These are phyloP conservation scores for Clivina fossor DNA, from an alignment of 2,888 invertebrate genomes.

Conservation along the genomic window DNA sequence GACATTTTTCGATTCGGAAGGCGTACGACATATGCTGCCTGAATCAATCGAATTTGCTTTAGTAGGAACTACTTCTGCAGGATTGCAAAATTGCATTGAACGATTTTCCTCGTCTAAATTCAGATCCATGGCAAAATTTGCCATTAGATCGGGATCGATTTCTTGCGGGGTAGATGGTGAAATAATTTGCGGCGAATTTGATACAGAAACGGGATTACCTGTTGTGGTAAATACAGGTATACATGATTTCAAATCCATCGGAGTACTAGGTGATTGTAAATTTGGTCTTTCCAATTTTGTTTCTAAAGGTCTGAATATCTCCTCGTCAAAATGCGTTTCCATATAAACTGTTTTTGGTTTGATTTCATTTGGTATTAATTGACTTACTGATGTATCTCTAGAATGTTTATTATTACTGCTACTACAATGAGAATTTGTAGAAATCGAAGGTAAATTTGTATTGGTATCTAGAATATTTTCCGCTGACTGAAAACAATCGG, in stretches of 20 bases:
- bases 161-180: constrained; percentile 46
- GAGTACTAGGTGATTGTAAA: constrained; percentile 31
- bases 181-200: constrained; percentile 35
- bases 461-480: constrained; percentile 57
- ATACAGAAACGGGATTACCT: constrained; percentile 8
- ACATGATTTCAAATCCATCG: constrained; percentile 29
- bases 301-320: constrained; percentile 27
- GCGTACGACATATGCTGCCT: constrained; percentile 49
- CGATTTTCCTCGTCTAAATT: constrained; percentile 51
- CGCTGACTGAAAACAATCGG: constrained; percentile 57
- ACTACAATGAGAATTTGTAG: too few species aligned
- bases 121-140: constrained; percentile 53
- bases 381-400: too few species aligned
- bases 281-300: constrained; percentile 19
- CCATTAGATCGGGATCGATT: constrained; percentile 51
- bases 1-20: constrained; percentile 49
- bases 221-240: constrained; percentile 32
- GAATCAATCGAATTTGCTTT: constrained; percentile 49
- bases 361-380: constrained; percentile 46
- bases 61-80: constrained; percentile 35
- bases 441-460: constrained; percentile 34
- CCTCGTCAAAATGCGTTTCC: constrained; percentile 51
- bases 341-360: constrained; percentile 45
- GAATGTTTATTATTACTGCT: too few species aligned
- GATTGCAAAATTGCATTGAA: constrained; percentile 45